Percentiles rank a stretch among this genome's conserved stretches.
phyloP scores from a whole-genome alignment of 2,888 invertebrate species.

The Tetramorium bicarinatum region DNA sequence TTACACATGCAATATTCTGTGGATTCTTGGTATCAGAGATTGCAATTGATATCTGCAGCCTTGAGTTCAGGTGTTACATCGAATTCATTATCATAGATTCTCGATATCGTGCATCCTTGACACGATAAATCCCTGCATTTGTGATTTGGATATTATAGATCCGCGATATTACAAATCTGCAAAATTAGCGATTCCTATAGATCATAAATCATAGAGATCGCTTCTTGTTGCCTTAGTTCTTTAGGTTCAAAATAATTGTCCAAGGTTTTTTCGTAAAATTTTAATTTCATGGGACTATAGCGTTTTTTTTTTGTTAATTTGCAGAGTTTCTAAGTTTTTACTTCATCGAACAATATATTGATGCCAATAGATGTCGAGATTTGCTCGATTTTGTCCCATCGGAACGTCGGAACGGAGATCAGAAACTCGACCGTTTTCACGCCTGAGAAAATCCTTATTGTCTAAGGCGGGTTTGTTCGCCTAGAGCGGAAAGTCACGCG shows the following conservation, averaged over 20 bases:
- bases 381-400: conserved; percentile 35
- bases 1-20: not conserved
- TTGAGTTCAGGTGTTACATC: not conserved
- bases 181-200: not conserved
- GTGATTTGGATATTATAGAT: conserved; percentile 3
- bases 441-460: conserved; percentile 73
- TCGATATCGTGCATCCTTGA: not conserved
- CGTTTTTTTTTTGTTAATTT: not conserved
- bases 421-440: conserved; percentile 69
- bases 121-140: conserved; percentile 12
- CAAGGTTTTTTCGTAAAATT: not conserved
- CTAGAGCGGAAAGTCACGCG: conserved; percentile 76
- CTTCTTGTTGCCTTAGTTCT: not conserved
- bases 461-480: conserved; percentile 64
- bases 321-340: not conserved
- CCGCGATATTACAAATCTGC: not conserved
- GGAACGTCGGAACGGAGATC: conserved; percentile 68
- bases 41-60: not conserved
- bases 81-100: conserved; percentile 18
- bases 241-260: not conserved
- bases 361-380: not conserved
- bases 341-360: not conserved
- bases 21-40: conserved; percentile 2
- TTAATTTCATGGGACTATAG: not conserved
- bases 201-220: not conserved